Evolutionary conservation across 2,113 vertebrate species (phyloP), one percentile per base, ranked within the genome.

Genomic region (Mola mola): DNA sequence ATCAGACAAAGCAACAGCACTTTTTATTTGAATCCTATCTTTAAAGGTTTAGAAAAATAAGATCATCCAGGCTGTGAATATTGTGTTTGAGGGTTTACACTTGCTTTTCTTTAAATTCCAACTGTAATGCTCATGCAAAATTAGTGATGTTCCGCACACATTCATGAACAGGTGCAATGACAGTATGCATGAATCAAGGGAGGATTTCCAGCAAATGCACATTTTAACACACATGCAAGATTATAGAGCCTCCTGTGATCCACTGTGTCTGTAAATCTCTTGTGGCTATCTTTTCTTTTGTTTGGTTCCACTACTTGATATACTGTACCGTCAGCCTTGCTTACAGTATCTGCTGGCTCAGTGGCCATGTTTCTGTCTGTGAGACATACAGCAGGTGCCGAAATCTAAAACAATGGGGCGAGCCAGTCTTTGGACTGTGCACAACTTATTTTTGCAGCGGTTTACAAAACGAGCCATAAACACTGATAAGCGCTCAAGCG

Each of bases 381-480:
- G 70, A 80, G 58, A 80, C 41, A 80, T 65, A 66, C 10, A 72
- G 60, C 79, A 72, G 61, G 46, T 67, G 65, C 53, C 15, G 10
- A 40, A 69, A 64, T 76, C 43, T 72, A 75, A 80, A 77, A 68
- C 66, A 79, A 66, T 58, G 55, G 58, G 22, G 25, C 1, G 59
- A 26, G 63, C 49, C 12, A 6, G 25, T 44, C 6, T 58, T 70
- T 79, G 79, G 74, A 73, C 57, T n/a, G 1, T 44, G 62, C 36
- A 17, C 21, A 1, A 59, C 67, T 79, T 79, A 52, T 80, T 86
- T 82, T 80, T 42, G 51, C 52, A 38, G 58, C 11, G 22, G 78
- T 88, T 89, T 86, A 89, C 72, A 86, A 82, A 87, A 82, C n/a
- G 66, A 75, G 82, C 37, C 67, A 66, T 89, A 90, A 88, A 89